Evolutionary conservation across 2,797 vertebrate species (phyloP).

Genomic region (Sebastiscus albofasciatus): DNA sequence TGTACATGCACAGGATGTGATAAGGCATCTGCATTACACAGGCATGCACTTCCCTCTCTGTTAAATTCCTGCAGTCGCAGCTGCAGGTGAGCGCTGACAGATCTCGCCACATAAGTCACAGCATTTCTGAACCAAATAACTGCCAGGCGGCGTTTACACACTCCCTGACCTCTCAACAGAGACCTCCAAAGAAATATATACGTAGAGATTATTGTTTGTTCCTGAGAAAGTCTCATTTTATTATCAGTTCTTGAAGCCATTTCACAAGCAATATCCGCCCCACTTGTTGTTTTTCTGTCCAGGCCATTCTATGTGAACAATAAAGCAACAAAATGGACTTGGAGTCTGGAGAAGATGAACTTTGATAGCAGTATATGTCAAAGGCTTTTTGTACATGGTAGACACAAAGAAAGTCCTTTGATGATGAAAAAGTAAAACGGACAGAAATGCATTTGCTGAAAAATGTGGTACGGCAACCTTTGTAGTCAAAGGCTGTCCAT

Average conservation of each 20-base stretch:
- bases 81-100: slow-evolving; percentile 3
- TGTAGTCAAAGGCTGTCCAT: neutral
- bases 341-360: neutral
- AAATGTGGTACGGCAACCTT: slow-evolving; percentile 1
- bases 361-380: neutral
- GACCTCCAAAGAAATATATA: neutral
- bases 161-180: neutral
- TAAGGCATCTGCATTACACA: neutral
- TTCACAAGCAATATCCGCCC: neutral
- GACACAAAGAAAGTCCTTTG: neutral
- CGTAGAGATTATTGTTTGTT: neutral
- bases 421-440: neutral
- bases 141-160: neutral
- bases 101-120: neutral
- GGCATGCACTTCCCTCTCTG: neutral
- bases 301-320: neutral
- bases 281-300: neutral
- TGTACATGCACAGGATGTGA: neutral
- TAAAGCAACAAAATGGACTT: neutral
- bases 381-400: neutral
- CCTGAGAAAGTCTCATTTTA: neutral
- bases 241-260: neutral
- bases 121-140: neutral
- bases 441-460: neutral
- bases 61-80: neutral